phyloP scores from a whole-genome alignment of 1,140 invertebrate genomes.

The Lanistes nyassanus region DNA sequence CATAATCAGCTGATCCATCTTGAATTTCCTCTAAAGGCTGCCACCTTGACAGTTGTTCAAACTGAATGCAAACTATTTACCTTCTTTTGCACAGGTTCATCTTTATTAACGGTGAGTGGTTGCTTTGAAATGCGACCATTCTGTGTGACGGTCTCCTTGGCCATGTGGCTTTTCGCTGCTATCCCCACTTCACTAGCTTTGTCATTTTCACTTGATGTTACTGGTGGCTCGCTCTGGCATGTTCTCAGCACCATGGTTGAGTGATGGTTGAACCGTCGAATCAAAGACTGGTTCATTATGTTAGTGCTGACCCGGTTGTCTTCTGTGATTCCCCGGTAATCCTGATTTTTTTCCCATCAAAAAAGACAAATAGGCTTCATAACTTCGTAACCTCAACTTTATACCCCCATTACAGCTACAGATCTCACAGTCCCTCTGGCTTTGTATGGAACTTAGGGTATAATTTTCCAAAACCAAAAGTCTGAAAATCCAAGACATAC shows the following conservation, averaged over 20 bases:
- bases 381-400: neutral
- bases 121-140: constrained; percentile 24
- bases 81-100: constrained; percentile 43
- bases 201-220: constrained; percentile 1
- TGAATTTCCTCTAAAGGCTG: neutral
- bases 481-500: no score
- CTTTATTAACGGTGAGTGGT: neutral
- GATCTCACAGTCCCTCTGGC: no score
- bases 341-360: constrained; percentile 38
- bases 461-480: no score
- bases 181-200: neutral
- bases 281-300: constrained; percentile 87
- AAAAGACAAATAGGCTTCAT: neutral
- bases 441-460: no score
- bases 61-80: constrained; percentile 8
- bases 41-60: neutral
- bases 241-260: constrained; percentile 95
- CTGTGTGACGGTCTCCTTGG: constrained; percentile 17
- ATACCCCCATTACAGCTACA: no score
- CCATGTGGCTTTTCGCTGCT: neutral
- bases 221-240: constrained; percentile 66
- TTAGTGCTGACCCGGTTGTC: constrained; percentile 45
- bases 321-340: constrained; percentile 47
- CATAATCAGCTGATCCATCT: neutral
- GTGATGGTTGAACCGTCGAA: constrained; percentile 95